Evolutionary conservation across 1,140 invertebrate species (phyloP).

Genomic region (Trachelipus rathkii): DNA sequence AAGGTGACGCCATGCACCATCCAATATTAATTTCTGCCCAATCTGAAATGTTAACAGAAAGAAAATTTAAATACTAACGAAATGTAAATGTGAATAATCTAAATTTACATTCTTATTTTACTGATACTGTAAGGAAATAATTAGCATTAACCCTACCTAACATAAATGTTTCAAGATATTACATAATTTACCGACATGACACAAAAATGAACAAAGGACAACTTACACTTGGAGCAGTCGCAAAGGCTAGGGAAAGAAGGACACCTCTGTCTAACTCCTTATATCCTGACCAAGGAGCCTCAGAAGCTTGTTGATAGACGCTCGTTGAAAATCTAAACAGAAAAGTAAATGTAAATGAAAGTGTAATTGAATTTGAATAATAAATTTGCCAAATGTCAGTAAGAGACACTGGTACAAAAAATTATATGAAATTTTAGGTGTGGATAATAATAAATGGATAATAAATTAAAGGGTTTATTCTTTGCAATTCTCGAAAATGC

Average conservation of each 20-base stretch:
- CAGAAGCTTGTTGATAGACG: slow-evolving; percentile 66
- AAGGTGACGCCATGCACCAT: slow-evolving; percentile 72
- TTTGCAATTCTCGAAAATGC: too few relatives aligned
- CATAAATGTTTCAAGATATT: too few relatives aligned
- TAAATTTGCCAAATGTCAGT: too few relatives aligned
- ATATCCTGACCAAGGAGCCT: slow-evolving; percentile 77
- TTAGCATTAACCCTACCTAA: too few relatives aligned
- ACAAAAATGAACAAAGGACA: slow-evolving; percentile 1
- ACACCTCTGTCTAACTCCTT: slow-evolving; percentile 54
- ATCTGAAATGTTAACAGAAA: slow-evolving; percentile 52
- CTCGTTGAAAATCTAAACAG: slow-evolving; percentile 49
- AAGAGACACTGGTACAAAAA: too few relatives aligned
- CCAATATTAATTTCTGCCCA: slow-evolving; percentile 76
- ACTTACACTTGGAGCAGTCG: slow-evolving; percentile 46
- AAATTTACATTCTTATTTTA: too few relatives aligned
- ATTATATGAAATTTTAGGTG: too few relatives aligned
- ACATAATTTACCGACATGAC: too few relatives aligned
- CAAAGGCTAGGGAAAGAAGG: slow-evolving; percentile 49
- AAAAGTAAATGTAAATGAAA: not conserved
- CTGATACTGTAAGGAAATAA: too few relatives aligned
- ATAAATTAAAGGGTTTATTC: too few relatives aligned
- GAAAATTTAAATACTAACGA: not conserved
- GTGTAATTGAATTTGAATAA: too few relatives aligned
- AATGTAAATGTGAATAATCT: slow-evolving; percentile 32
- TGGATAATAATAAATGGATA: too few relatives aligned